phyloP scores from a whole-genome alignment of 2,797 vertebrate genomes.

The Pseudotriccus pelzelni region DNA sequence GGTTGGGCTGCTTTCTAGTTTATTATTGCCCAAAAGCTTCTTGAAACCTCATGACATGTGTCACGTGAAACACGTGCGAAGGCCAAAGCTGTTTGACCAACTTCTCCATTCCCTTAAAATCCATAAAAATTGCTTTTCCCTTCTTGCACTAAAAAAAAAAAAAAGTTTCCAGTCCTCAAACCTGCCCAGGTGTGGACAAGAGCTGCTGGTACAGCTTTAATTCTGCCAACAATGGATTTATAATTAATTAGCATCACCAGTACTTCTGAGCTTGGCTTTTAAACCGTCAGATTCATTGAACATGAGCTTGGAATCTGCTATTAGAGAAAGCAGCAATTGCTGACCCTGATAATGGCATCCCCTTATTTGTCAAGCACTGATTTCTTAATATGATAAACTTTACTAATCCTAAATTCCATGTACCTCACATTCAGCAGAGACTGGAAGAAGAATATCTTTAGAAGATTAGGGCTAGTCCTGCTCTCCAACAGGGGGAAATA shows the following conservation, averaged over 20 bases:
- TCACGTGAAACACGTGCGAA: background rate
- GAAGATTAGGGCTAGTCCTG: background rate
- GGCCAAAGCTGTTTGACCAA: background rate
- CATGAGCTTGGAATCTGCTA: background rate
- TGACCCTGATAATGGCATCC: background rate
- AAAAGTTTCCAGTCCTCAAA: background rate
- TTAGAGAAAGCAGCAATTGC: background rate
- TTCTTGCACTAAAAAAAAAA: background rate
- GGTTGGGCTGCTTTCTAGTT: background rate
- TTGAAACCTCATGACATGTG: background rate
- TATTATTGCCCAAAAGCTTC: background rate
- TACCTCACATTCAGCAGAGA: background rate
- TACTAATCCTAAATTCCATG: background rate
- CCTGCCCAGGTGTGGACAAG: background rate
- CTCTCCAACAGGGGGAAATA: background rate
- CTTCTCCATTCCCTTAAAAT: background rate
- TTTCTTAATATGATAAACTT: background rate
- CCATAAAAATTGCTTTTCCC: rapidly evolving
- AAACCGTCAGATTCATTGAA: background rate
- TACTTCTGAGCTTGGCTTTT: background rate
- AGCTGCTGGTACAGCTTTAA: background rate
- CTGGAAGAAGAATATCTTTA: background rate
- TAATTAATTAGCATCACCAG: background rate
- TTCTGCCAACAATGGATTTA: background rate
- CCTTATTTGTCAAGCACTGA: background rate